Base-by-base conservation (phyloP, 2,797 vertebrate genomes). In the Phrynocephalus vlangalii region DNA sequence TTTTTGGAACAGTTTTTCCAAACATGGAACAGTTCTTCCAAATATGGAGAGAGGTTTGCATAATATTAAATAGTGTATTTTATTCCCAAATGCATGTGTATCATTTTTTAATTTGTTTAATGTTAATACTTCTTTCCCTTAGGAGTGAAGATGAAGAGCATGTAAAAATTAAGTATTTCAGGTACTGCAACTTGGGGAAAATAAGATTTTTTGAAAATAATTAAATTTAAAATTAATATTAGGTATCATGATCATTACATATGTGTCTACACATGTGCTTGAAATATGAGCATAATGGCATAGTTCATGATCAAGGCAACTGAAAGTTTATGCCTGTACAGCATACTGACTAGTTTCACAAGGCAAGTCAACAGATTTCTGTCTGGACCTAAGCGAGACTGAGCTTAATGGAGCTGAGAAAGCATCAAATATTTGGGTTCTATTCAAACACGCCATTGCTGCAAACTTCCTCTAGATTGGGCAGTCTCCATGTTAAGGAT, bases 131-230 rank as follows among this genome's bases (percentile, higher is more conserved):
- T 93, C n/a, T 91, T 91, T 94, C 89, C 88, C 91, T 20, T 93
- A 98, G 98, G 96, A 97, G 96, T 86, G 98, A 98, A 95, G 98
- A 96, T 89, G 97, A 98, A 28, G 97, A 98, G 91, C 97, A 98
- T 83, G 94, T 96, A 84, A 98, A 98, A 97, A 96, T 98, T 16
- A 98, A 98, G 94, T 98, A 98, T 94, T 97, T 98, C 96, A 98
- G 98, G 98, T 98, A 96, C 33, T 70, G 16, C 86, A 71, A 85
- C 76, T 89, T 87, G 84, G 5, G 38, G 85, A 22, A 82, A 91
- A 13, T 79, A 56, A 0, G 0, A 50, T 87, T 89, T 92, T 24
- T 89, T 22, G 28, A 52, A 80, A 82, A 88, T 0, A 75, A 26
- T 2, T 5, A 90, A 30, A 77, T 68, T 16, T 0, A 4, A 85